A percentile compares a stretch with the other conserved stretches of the same genome.
These are phyloP conservation scores for Gastrophryne carolinensis DNA, from an alignment of 2,797 vertebrate genomes.

Conservation along the genomic window DNA sequence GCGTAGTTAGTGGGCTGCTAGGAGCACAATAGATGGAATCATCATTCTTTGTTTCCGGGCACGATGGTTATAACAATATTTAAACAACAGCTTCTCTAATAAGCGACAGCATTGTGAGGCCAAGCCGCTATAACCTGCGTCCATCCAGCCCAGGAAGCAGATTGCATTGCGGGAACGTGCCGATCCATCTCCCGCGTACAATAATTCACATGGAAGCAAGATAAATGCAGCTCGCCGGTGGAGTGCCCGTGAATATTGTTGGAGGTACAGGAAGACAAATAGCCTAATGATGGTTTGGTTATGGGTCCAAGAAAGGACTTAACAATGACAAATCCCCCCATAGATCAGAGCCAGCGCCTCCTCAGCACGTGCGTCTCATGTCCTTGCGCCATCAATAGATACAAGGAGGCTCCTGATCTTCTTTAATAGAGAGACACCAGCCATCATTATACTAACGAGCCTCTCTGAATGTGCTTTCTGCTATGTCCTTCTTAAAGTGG, in stretches of 20 bases:
- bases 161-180: slow-evolving; percentile 17
- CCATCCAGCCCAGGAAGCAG: neutral
- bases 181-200: slow-evolving; percentile 17
- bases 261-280: slow-evolving; percentile 36
- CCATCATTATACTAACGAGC: too few species aligned
- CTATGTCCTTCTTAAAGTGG: too few species aligned
- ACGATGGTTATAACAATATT: neutral
- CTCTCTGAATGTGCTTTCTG: too few species aligned
- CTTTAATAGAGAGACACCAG: too few species aligned
- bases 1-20: too few species aligned
- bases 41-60: too few species aligned
- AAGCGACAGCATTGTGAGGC: slow-evolving; percentile 2
- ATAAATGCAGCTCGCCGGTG: slow-evolving; percentile 12
- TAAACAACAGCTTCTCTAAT: neutral
- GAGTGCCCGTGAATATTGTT: slow-evolving; percentile 32
- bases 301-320: slow-evolving; percentile 23
- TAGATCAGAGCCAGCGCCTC: neutral
- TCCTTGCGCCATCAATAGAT: neutral
- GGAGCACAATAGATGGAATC: too few species aligned
- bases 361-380: neutral
- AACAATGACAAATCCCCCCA: slow-evolving; percentile 42
- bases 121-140: neutral
- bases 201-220: slow-evolving; percentile 39
- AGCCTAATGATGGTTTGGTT: slow-evolving; percentile 43
- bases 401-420: neutral